Base-by-base conservation (phyloP, 2,113 vertebrate genomes). In the Egretta garzetta region DNA sequence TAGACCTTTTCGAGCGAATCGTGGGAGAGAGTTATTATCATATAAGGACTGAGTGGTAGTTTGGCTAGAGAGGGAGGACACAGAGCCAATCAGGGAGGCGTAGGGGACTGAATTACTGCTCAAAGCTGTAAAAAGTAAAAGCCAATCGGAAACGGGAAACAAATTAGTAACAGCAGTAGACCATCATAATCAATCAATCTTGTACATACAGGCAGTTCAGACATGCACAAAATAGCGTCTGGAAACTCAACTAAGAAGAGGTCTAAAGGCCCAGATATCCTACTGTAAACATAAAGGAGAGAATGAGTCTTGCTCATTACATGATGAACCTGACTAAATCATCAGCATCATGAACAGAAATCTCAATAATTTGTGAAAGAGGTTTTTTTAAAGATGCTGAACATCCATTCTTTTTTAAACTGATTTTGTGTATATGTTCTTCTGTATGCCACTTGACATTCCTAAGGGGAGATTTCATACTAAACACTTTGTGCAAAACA, bases 1-100 rank as follows among this genome's bases (percentile, higher is more conserved):
- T 98, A 98, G 98, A 98, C 98, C 98, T 98, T 99, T 98, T 98
- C 96, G 98, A 98, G 98, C 98, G 98, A 98, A 98, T 98, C 90
- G 97, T 99, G 98, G 98, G 98, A 99, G 98, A 98, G 98, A 99
- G 98, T 97, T 98, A 98, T 98, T 99, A 98, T 99, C 98, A 98
- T 98, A 98, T 98, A 98, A 98, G 97, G 97, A 97, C 98, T 98
- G 98, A 98, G 97, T 98, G 93, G 97, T 98, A 98, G 98, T 98
- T 99, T 98, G 98, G 98, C 98, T 99, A 99, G 98, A 99, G 98
- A 99, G 98, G 98, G 97, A 98, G 97, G 98, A 98, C 98, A 98
- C 98, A 98, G 98, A 98, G 98, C 98, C 98, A 98, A 98, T 98
- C 98, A 98, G 98, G 92, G 98, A 98, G 95, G 98, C 98, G 98